Evolutionary conservation across 2,888 invertebrate genomes (phyloP).

Genomic region (Pristionchus entomophagus): DNA sequence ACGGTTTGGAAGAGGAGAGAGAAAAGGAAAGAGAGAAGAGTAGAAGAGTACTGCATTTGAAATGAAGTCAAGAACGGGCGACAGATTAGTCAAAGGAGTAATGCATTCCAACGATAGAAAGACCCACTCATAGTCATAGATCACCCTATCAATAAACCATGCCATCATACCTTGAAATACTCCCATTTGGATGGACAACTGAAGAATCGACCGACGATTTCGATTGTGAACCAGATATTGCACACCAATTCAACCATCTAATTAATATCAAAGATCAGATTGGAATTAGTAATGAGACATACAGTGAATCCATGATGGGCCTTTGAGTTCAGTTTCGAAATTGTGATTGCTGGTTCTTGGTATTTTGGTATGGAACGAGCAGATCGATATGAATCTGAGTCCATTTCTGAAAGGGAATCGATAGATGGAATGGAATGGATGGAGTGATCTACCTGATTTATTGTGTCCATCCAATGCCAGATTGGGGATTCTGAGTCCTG

Average conservation of each 20-base stretch:
- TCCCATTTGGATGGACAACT: slow-evolving; percentile 88
- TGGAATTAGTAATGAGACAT: not conserved
- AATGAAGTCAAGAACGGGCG: slow-evolving; percentile 25
- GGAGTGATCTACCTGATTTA: not conserved
- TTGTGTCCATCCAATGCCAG: not conserved
- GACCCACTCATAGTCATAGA: not conserved
- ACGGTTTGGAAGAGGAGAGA: slow-evolving; percentile 31
- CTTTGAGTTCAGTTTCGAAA: slow-evolving; percentile 71
- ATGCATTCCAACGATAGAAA: not conserved
- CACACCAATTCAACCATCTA: slow-evolving; percentile 94
- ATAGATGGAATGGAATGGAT: not conserved
- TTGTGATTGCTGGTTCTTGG: slow-evolving; percentile 60
- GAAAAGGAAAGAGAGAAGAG: too few relatives aligned
- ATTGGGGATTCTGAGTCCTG: slow-evolving; percentile 86
- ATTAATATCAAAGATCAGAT: slow-evolving; percentile 77
- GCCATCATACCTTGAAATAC: slow-evolving; percentile 82
- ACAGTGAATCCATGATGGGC: slow-evolving; percentile 74
- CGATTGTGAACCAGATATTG: slow-evolving; percentile 99
- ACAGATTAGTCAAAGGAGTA: slow-evolving; percentile 2
- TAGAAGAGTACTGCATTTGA: slow-evolving; percentile 33
- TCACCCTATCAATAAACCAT: not conserved
- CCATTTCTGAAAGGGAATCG: not conserved
- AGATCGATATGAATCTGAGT: not conserved
- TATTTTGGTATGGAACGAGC: slow-evolving; percentile 53
- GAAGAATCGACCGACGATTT: slow-evolving; percentile 85